A percentile compares a stretch with the other conserved stretches of the same genome.
Evolutionary conservation across 2,797 vertebrate genomes (phyloP).

Genomic region (Vultur gryphus): DNA sequence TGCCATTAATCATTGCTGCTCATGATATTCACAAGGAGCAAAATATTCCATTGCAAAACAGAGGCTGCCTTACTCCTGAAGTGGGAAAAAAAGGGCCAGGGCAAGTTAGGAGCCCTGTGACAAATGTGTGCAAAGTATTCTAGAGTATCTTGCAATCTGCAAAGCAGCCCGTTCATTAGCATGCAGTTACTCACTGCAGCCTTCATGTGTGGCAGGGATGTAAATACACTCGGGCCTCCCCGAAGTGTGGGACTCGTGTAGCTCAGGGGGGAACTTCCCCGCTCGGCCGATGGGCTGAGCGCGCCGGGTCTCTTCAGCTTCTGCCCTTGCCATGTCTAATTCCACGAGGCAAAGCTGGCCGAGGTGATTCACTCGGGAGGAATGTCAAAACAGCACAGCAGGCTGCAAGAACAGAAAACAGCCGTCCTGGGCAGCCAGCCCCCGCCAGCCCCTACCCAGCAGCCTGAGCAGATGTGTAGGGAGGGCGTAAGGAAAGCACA

Average conservation of each 20-base stretch:
- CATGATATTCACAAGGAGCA: not conserved
- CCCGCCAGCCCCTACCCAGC: not conserved
- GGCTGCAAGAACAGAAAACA: not conserved
- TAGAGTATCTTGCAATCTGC: not conserved
- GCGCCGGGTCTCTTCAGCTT: not conserved
- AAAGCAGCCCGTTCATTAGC: not conserved
- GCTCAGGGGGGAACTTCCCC: not conserved
- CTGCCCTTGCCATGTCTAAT: not conserved
- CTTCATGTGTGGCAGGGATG: not conserved
- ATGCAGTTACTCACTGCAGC: not conserved
- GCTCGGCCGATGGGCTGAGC: fast-evolving
- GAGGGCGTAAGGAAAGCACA: not conserved
- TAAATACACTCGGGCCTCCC: not conserved
- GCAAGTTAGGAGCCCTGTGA: not conserved
- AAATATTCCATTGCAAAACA: not conserved
- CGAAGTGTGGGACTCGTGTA: fast-evolving
- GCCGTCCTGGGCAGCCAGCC: not conserved
- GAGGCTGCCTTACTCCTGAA: not conserved
- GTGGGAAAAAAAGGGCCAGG: not conserved
- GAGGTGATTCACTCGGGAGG: not conserved
- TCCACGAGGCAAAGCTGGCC: not conserved
- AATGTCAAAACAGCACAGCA: not conserved
- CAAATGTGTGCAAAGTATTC: not conserved
- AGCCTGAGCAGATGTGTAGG: not conserved
- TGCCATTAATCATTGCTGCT: not conserved